Percentiles rank a stretch among this genome's conserved stretches.
Conservation (phyloP, 2,797 vertebrate genomes). For the Meriones psammophilus region DNA sequence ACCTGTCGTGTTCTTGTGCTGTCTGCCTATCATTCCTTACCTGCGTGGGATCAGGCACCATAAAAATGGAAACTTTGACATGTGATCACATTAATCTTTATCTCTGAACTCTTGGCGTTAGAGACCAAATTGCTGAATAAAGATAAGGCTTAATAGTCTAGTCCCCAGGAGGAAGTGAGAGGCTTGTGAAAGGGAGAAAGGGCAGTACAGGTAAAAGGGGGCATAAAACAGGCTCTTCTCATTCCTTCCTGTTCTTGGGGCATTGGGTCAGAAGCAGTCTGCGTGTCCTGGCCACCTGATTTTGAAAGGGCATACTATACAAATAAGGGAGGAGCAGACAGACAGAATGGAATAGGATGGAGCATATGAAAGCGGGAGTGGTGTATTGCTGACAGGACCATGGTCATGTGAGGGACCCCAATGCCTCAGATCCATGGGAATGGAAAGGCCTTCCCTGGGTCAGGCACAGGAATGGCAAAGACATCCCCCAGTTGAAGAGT, state of each 20-base stretch:
- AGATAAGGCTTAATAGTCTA: background rate
- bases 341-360: background rate
- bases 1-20: background rate
- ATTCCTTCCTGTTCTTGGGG: background rate
- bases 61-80: slow-evolving; percentile 28
- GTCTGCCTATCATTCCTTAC: slow-evolving; percentile 16
- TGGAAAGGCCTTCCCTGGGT: background rate
- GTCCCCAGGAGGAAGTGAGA: background rate
- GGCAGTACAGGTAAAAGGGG: background rate
- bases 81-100: slow-evolving; percentile 50
- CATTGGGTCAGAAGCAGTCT: background rate
- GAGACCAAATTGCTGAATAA: background rate
- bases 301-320: background rate
- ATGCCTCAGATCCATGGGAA: background rate
- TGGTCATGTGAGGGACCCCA: background rate
- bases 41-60: background rate
- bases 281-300: background rate
- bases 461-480: background rate
- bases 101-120: background rate
- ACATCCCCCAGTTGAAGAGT: background rate
- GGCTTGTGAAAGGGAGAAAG: background rate
- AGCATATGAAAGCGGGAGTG: background rate
- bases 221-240: background rate
- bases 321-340: background rate
- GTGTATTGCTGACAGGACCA: background rate